phyloP scores from a whole-genome alignment of 2,888 invertebrate genomes.

The Caenorhabditis auriculariae region DNA sequence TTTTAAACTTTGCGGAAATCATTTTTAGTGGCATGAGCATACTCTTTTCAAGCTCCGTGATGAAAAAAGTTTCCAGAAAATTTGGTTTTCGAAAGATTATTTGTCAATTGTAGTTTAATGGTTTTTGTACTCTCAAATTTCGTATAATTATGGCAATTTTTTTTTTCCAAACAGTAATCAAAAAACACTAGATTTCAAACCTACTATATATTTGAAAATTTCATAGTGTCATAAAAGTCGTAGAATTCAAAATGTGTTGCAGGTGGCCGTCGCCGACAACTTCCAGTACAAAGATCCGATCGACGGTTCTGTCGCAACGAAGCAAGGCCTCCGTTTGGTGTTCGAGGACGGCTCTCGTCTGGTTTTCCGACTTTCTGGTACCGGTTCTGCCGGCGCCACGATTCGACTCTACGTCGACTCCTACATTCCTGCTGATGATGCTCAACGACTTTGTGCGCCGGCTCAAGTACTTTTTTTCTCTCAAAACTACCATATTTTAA shows the following conservation, averaged over 20 bases:
- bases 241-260: background rate
- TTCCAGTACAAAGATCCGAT: slow-evolving; percentile 95
- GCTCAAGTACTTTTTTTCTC: slow-evolving; percentile 69
- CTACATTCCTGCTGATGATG: slow-evolving; percentile 78
- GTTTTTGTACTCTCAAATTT: background rate
- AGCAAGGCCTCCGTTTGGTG: slow-evolving; percentile 82
- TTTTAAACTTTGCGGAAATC: too few relatives aligned
- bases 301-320: slow-evolving; percentile 80
- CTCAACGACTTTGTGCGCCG: slow-evolving; percentile 66
- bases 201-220: background rate
- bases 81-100: too few relatives aligned
- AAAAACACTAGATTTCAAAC: background rate
- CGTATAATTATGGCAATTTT: too few relatives aligned
- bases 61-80: too few relatives aligned
- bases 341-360: slow-evolving; percentile 93
- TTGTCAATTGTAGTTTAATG: too few relatives aligned
- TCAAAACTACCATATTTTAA: too few relatives aligned
- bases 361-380: slow-evolving; percentile 90
- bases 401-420: slow-evolving; percentile 88
- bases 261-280: slow-evolving; percentile 81
- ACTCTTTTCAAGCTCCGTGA: too few relatives aligned
- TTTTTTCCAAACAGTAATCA: too few relatives aligned
- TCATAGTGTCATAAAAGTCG: background rate
- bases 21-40: too few relatives aligned
- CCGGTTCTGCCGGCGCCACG: slow-evolving; percentile 96